These are phyloP conservation scores for Dicyrtoma fusca DNA, from an alignment of 2,888 invertebrate genomes.

Conservation along the genomic window DNA sequence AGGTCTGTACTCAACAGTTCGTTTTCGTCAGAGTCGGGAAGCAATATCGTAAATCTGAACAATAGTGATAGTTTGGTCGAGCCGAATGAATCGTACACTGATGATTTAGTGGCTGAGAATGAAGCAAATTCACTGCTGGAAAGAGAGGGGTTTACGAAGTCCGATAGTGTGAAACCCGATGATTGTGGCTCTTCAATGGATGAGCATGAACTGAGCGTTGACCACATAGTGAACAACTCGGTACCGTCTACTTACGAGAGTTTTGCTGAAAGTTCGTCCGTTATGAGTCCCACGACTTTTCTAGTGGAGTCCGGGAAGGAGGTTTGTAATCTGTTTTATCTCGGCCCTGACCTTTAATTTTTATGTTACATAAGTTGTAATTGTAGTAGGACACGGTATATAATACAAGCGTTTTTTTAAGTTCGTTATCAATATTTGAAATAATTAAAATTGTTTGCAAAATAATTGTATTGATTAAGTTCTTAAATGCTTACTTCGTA, in stretches of 20 bases:
- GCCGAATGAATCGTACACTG: conserved; percentile 39
- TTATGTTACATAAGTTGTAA: too few species aligned
- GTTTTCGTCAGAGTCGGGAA: conserved; percentile 4
- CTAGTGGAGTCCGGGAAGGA: conserved; percentile 57
- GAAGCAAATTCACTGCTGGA: conserved; percentile 8
- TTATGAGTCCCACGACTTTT: conserved; percentile 45
- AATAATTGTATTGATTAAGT: too few species aligned
- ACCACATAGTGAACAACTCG: conserved; percentile 16
- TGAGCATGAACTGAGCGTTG: conserved; percentile 10
- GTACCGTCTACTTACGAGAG: conserved; percentile 27
- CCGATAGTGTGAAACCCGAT: conserved; percentile 1
- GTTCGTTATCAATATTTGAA: too few species aligned
- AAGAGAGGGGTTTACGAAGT: background rate
- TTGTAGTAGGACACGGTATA: too few species aligned
- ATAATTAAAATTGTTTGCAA: too few species aligned
- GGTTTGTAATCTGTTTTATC: conserved; percentile 43
- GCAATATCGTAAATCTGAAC: conserved; percentile 11
- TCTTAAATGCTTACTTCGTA: background rate
- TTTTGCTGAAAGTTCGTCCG: conserved; percentile 32
- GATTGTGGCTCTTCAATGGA: conserved; percentile 20
- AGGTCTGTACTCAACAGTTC: conserved; percentile 6
- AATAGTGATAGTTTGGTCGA: conserved; percentile 21
- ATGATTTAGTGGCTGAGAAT: conserved; percentile 30
- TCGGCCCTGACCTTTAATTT: background rate
- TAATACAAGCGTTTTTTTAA: too few species aligned